Conservation (phyloP, 2,888 invertebrate genomes). For the Melanostoma mellinum region DNA sequence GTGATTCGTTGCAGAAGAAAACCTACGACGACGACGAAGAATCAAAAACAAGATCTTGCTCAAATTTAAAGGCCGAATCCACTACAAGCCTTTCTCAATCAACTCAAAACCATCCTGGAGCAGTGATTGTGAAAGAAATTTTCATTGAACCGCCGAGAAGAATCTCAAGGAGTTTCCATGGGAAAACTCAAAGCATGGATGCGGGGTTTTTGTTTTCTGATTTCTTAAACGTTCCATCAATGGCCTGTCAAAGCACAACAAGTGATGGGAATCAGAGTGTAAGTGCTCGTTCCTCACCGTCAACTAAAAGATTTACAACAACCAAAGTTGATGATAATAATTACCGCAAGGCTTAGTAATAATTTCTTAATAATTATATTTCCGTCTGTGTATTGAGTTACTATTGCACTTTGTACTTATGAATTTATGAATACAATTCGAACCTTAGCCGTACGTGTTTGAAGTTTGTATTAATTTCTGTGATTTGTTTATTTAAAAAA, state of each 20-base stretch:
- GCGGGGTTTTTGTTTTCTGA: conserved; percentile 79
- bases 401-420: conserved; percentile 46
- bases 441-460: conserved; percentile 28
- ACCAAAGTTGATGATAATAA: conserved; percentile 76
- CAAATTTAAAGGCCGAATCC: conserved; percentile 77
- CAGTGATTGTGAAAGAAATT: conserved; percentile 82
- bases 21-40: conserved; percentile 76
- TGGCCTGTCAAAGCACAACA: conserved; percentile 66
- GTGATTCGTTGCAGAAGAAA: conserved; percentile 77
- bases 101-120: conserved; percentile 78
- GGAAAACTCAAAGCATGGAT: conserved; percentile 81
- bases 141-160: conserved; percentile 83
- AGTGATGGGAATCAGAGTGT: conserved; percentile 19
- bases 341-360: conserved; percentile 50
- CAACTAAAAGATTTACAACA: conserved; percentile 75
- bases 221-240: conserved; percentile 77
- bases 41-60: conserved; percentile 76
- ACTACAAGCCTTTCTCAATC: conserved; percentile 75
- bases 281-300: conserved; percentile 75
- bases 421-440: conserved; percentile 26
- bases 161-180: conserved; percentile 82
- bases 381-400: conserved; percentile 53
- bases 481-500: conserved; percentile 50
- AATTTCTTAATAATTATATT: conserved; percentile 11
- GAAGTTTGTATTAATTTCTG: conserved; percentile 44